Evolutionary conservation across 2,888 invertebrate genomes (phyloP).

Genomic region (Diogma glabrata): DNA sequence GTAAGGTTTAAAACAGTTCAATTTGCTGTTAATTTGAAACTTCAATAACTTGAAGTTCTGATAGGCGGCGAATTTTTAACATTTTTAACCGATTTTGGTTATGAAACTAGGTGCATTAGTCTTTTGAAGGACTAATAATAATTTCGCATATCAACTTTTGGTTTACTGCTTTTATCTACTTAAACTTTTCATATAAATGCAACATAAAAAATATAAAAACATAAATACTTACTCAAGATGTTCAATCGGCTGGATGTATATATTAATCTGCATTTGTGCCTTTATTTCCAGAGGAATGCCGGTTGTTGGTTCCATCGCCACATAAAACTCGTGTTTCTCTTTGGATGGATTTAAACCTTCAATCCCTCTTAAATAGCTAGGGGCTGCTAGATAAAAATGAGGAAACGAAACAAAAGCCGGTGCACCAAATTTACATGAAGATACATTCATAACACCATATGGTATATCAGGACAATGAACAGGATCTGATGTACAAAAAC

Average conservation of each 20-base stretch:
- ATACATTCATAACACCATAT: slow-evolving; percentile 58
- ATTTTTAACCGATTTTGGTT: too few relatives aligned
- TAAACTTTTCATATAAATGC: background rate
- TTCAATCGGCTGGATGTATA: slow-evolving; percentile 7
- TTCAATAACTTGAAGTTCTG: too few relatives aligned
- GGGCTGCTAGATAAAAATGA: slow-evolving; percentile 67
- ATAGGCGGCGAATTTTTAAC: too few relatives aligned
- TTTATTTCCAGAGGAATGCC: slow-evolving; percentile 65
- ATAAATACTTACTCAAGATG: background rate
- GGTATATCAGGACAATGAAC: slow-evolving; percentile 37
- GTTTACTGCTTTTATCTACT: too few relatives aligned
- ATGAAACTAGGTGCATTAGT: too few relatives aligned
- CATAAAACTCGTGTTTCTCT: slow-evolving; percentile 49
- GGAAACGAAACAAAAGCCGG: slow-evolving; percentile 74
- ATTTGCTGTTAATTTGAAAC: too few relatives aligned
- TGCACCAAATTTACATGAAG: slow-evolving; percentile 63
- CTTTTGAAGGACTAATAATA: too few relatives aligned
- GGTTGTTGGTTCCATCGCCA: slow-evolving; percentile 61
- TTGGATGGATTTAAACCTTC: slow-evolving; percentile 54
- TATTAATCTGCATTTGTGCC: slow-evolving; percentile 69
- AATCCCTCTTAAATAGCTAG: slow-evolving; percentile 48
- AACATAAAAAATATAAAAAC: background rate
- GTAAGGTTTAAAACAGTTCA: too few relatives aligned
- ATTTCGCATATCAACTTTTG: too few relatives aligned
- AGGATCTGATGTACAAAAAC: slow-evolving; percentile 49